Percentiles rank a stretch among this genome's conserved stretches.
These are phyloP conservation scores for Cottoperca gobio DNA, from an alignment of 2,797 vertebrate species.

Conservation along the genomic window DNA sequence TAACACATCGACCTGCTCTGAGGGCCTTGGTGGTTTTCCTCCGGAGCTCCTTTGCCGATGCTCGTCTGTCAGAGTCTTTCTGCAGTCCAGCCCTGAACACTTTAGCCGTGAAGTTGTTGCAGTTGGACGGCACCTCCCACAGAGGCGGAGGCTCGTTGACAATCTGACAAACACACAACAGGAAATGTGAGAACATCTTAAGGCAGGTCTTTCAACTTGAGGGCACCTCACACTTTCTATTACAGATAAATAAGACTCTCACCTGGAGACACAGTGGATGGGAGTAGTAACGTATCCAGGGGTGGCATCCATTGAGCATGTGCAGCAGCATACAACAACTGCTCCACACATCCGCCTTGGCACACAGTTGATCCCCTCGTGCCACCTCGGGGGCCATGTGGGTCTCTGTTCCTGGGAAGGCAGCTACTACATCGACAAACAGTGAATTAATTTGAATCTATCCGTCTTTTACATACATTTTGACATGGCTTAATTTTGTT, in stretches of 20 bases:
- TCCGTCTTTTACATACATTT: background rate
- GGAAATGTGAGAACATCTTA: background rate
- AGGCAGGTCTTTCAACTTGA: background rate
- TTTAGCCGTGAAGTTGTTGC: constrained; percentile 89
- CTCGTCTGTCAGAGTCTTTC: constrained; percentile 89
- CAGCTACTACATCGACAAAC: constrained; percentile 49
- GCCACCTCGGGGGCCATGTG: constrained; percentile 99
- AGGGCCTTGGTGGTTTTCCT: constrained; percentile 87
- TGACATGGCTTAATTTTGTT: background rate
- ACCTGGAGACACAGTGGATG: constrained; percentile 95
- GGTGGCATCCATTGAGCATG: constrained; percentile 95
- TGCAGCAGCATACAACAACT: constrained; percentile 97
- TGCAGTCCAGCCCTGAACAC: constrained; percentile 90
- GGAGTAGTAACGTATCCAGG: constrained; percentile 93
- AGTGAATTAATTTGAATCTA: background rate
- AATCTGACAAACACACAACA: constrained; percentile 83
- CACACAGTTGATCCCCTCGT: constrained; percentile 84
- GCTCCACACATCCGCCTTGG: constrained; percentile 96
- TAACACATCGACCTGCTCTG: constrained; percentile 83
- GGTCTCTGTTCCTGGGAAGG: constrained; percentile 90
- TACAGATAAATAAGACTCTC: background rate
- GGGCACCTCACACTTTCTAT: background rate
- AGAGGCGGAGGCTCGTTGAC: constrained; percentile 93
- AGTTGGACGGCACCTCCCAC: constrained; percentile 93
- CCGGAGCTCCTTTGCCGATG: constrained; percentile 85